A percentile compares a stretch with the other conserved stretches of the same genome.
Evolutionary conservation across 2,888 invertebrate genomes (phyloP).

Genomic region (Gibbula magus): DNA sequence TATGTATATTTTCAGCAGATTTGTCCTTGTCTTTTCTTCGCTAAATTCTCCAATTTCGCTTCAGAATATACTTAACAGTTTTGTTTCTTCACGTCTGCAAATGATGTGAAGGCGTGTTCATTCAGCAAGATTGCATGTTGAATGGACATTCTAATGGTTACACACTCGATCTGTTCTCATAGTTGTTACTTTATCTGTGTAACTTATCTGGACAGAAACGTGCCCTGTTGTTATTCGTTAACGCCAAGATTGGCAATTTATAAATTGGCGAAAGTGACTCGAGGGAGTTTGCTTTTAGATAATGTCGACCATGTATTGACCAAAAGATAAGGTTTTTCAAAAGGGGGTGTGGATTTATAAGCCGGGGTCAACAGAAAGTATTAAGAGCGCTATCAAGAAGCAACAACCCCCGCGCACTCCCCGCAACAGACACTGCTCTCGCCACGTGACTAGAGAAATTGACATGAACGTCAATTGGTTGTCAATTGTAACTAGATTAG

Average conservation of each 20-base stretch:
- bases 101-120: too few species aligned
- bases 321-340: not conserved
- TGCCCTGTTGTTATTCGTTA: too few species aligned
- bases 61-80: too few species aligned
- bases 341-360: not conserved
- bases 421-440: not conserved
- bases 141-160: too few species aligned
- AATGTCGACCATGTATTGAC: not conserved
- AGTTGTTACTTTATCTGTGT: too few species aligned
- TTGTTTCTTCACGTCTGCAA: too few species aligned
- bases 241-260: not conserved
- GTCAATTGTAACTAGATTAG: not conserved
- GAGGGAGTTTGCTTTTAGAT: constrained; percentile 4
- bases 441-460: not conserved
- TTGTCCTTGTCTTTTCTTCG: too few species aligned
- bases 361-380: not conserved
- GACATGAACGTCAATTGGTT: not conserved
- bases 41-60: too few species aligned
- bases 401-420: not conserved
- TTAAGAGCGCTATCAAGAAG: not conserved
- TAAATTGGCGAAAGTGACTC: constrained; percentile 10
- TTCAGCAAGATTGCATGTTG: too few species aligned
- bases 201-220: too few species aligned
- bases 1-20: too few species aligned
- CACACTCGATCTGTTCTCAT: too few species aligned